Evolutionary conservation across 2,113 vertebrate genomes (phyloP).

Genomic region (Oenanthe melanoleuca): DNA sequence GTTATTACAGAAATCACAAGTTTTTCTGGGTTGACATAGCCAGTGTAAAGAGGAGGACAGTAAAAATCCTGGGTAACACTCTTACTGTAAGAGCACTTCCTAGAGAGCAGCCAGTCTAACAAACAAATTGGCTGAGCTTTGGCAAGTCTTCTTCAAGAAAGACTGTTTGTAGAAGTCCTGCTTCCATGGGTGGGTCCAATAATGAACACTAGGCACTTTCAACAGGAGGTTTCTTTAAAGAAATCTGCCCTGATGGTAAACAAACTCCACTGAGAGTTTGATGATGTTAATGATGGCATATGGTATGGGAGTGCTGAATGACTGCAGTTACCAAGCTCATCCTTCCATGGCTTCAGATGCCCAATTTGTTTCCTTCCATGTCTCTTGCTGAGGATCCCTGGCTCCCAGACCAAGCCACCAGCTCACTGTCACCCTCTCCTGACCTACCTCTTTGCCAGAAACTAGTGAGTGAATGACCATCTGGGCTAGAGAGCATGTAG

Average conservation of each 20-base stretch:
- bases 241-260: not conserved
- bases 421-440: not conserved
- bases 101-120: not conserved
- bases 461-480: not conserved
- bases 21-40: not conserved
- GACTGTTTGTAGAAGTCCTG: not conserved
- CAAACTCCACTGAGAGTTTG: not conserved
- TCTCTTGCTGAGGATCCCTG: not conserved
- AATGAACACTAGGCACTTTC: not conserved
- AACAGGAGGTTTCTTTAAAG: not conserved
- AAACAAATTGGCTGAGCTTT: not conserved
- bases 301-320: not conserved
- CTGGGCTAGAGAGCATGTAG: not conserved
- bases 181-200: not conserved
- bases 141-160: not conserved
- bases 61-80: not conserved
- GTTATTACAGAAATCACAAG: not conserved
- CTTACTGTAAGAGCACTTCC: not conserved
- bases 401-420: not conserved
- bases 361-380: not conserved
- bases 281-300: not conserved
- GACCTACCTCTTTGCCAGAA: not conserved
- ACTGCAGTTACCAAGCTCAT: not conserved
- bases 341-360: rapidly evolving
- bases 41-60: not conserved